Percentiles rank a stretch among this genome's conserved stretches.
phyloP scores from a whole-genome alignment of 2,113 vertebrate species.

The Arothron firmamentum region DNA sequence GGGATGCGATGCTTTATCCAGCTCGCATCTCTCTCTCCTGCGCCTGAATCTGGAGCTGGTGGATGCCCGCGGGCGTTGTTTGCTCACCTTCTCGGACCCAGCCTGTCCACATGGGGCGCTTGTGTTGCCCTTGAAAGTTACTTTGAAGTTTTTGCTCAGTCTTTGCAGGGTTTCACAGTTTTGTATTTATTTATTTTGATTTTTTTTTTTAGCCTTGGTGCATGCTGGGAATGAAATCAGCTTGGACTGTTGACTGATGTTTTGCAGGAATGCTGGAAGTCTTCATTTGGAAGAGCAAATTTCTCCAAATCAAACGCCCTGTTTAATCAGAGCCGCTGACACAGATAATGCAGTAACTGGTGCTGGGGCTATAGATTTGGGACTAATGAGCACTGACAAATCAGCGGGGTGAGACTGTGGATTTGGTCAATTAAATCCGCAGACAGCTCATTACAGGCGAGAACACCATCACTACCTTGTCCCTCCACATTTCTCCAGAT shows the following conservation, averaged over 20 bases:
- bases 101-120: slow-evolving; percentile 21
- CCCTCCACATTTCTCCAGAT: too few species aligned
- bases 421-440: slow-evolving; percentile 35
- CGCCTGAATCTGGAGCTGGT: slow-evolving; percentile 37
- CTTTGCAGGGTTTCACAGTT: slow-evolving; percentile 5
- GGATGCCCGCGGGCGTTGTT: slow-evolving; percentile 44
- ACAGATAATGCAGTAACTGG: slow-evolving; percentile 25
- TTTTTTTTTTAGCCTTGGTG: background rate
- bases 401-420: slow-evolving; percentile 24
- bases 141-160: slow-evolving; percentile 8
- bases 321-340: slow-evolving; percentile 23
- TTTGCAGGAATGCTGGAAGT: background rate
- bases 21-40: slow-evolving; percentile 35
- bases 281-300: slow-evolving; percentile 13
- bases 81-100: slow-evolving; percentile 24
- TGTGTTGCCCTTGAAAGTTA: slow-evolving; percentile 47
- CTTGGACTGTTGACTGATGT: background rate
- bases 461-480: background rate
- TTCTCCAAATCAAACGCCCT: slow-evolving; percentile 13
- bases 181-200: too few species aligned
- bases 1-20: slow-evolving; percentile 16
- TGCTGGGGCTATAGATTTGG: slow-evolving; percentile 6
- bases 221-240: background rate
- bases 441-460: slow-evolving; percentile 30
- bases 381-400: slow-evolving; percentile 34